phyloP scores from a whole-genome alignment of 2,888 invertebrate genomes.

The Polyommatus icarus region DNA sequence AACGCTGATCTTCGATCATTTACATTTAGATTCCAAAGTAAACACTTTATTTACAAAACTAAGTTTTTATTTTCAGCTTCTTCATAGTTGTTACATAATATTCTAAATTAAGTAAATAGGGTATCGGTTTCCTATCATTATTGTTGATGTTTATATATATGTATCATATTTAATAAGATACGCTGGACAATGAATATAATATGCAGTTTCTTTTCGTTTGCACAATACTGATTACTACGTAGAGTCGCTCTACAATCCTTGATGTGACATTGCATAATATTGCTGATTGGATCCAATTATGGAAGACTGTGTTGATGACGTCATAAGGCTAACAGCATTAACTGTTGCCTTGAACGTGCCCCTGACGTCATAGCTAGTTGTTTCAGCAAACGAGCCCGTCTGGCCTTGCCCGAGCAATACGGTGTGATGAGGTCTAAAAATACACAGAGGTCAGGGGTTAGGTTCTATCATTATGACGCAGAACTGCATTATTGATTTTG shows the following conservation, averaged over 20 bases:
- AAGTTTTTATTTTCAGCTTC: no score
- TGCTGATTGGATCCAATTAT: constrained; percentile 18
- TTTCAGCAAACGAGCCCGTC: constrained; percentile 70
- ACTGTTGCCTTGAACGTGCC: constrained; percentile 49
- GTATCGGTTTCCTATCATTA: no score
- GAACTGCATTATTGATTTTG: constrained; percentile 29
- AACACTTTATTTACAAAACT: no score
- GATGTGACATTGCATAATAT: constrained; percentile 2
- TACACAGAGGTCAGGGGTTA: constrained; percentile 71
- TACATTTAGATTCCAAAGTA: no score
- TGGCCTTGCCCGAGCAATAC: constrained; percentile 61
- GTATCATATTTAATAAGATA: no score
- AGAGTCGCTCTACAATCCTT: not conserved
- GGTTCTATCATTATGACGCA: constrained; percentile 29
- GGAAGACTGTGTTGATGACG: constrained; percentile 7
- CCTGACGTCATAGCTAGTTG: constrained; percentile 68
- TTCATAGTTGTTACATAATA: no score
- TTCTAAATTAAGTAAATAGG: no score
- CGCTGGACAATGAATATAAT: no score
- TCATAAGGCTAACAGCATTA: constrained; percentile 59
- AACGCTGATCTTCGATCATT: no score
- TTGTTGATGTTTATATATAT: no score
- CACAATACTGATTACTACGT: not conserved
- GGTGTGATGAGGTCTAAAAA: constrained; percentile 64
- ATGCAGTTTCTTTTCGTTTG: not conserved